phyloP scores from a whole-genome alignment of 2,797 vertebrate species.

The Cossypha heuglini region DNA sequence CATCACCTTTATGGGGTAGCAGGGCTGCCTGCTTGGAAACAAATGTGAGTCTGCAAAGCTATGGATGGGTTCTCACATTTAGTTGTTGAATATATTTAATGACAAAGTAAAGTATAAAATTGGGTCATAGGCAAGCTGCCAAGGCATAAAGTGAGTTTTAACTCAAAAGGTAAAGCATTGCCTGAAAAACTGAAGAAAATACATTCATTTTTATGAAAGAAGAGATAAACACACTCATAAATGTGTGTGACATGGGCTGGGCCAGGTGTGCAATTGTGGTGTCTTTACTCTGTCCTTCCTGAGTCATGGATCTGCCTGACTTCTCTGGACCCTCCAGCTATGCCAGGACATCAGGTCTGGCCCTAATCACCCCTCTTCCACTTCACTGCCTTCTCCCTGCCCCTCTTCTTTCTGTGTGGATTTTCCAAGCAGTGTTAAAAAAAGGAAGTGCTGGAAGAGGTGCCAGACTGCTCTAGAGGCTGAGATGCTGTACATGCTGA shows the following conservation, averaged over 20 bases:
- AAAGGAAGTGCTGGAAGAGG: conserved; percentile 8
- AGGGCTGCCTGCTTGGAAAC: background rate
- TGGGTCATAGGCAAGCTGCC: background rate
- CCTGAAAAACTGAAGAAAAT: background rate
- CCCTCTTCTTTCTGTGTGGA: background rate
- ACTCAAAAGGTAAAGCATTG: background rate
- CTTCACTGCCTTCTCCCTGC: background rate
- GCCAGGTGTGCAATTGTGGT: background rate
- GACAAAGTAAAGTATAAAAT: background rate
- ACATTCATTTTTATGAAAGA: background rate
- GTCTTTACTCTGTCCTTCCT: background rate
- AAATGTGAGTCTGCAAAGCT: background rate
- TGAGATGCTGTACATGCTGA: background rate
- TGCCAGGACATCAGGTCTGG: background rate
- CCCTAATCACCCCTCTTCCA: background rate
- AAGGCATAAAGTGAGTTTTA: conserved; percentile 18
- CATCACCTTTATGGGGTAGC: background rate
- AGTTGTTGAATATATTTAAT: background rate
- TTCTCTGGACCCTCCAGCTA: background rate
- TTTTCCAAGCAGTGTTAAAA: background rate
- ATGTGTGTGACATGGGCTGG: rapidly evolving
- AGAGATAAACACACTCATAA: background rate
- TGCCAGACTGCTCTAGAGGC: conserved; percentile 49
- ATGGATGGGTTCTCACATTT: background rate
- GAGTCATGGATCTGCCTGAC: background rate